These are phyloP conservation scores for Sinocyclocheilus grahami DNA, from an alignment of 2,113 vertebrate species.

Conservation along the genomic window DNA sequence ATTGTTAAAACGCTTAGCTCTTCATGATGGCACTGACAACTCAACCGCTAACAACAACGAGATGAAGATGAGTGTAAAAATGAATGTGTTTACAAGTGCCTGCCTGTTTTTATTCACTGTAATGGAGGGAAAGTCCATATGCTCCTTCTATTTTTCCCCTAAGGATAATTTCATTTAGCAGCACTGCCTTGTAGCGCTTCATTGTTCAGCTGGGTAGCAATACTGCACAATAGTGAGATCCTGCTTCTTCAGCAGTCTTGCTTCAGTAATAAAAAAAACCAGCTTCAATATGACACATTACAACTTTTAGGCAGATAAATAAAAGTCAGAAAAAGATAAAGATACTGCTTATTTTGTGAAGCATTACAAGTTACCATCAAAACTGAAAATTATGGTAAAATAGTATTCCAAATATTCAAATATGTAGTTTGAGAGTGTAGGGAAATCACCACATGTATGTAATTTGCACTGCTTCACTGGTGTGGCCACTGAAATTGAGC, in stretches of 20 bases:
- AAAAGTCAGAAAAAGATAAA: too few species aligned
- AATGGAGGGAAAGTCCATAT: slow-evolving; percentile 31
- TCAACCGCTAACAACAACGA: neutral
- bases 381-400: neutral
- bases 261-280: neutral
- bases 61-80: slow-evolving; percentile 18
- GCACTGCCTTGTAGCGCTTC: slow-evolving; percentile 39
- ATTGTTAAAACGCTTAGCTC: neutral
- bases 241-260: neutral
- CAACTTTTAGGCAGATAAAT: neutral
- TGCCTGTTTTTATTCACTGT: slow-evolving; percentile 23
- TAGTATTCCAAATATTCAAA: neutral
- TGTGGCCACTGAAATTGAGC: neutral
- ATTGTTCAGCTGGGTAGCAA: slow-evolving; percentile 45
- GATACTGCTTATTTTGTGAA: too few species aligned
- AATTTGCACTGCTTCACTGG: neutral
- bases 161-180: slow-evolving; percentile 44
- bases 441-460: neutral
- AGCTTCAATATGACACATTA: neutral
- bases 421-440: neutral
- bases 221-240: slow-evolving; percentile 5
- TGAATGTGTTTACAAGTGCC: slow-evolving; percentile 36
- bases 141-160: slow-evolving; percentile 14
- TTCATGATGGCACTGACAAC: neutral
- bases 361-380: too few species aligned